These are phyloP conservation scores for Gymnorhina tibicen DNA, from an alignment of 2,113 vertebrate genomes.

Conservation along the genomic window DNA sequence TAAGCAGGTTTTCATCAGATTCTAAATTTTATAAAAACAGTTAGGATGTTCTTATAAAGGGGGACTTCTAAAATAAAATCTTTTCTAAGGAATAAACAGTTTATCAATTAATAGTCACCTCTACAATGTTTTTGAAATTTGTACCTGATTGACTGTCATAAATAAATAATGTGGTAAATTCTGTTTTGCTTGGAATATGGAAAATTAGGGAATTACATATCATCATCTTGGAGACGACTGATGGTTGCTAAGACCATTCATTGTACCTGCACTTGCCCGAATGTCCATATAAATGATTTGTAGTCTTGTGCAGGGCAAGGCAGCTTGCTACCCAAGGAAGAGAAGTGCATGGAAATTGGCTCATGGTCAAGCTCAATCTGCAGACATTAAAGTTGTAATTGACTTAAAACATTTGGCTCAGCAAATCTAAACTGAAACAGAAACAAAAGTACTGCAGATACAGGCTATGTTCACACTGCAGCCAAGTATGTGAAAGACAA, in stretches of 20 bases:
- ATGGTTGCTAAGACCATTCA: not conserved
- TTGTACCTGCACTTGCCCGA: not conserved
- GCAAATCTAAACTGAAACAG: not conserved
- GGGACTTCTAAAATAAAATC: not conserved
- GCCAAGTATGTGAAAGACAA: not conserved
- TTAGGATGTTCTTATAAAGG: not conserved
- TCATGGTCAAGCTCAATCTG: not conserved
- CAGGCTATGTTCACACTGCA: not conserved
- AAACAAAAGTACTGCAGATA: not conserved
- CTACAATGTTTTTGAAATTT: not conserved
- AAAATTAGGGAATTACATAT: not conserved
- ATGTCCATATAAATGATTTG: not conserved
- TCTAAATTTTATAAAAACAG: not conserved
- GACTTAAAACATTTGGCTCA: not conserved
- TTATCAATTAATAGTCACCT: not conserved
- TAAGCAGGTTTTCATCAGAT: not conserved
- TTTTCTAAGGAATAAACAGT: not conserved
- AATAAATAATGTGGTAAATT: too few relatives aligned
- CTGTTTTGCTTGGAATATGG: not conserved
- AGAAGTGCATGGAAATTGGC: not conserved
- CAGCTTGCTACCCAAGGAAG: not conserved
- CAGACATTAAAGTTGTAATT: not conserved
- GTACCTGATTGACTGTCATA: not conserved
- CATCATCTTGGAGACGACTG: not conserved
- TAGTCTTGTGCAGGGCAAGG: not conserved